Base-by-base conservation (phyloP, 2,888 invertebrate genomes). In the Cephus sareptanus region DNA sequence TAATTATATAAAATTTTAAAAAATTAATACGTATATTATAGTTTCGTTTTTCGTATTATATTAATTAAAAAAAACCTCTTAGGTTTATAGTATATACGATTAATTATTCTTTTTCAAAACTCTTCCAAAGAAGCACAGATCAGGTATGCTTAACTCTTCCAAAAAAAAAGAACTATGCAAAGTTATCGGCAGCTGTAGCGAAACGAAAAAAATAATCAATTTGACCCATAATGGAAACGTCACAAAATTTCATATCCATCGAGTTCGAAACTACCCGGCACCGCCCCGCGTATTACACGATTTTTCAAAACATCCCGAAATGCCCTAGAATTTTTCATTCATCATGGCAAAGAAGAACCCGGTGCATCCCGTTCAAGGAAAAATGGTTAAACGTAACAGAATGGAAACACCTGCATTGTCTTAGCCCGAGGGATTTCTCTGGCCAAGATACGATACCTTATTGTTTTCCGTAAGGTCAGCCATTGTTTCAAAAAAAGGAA, bases 371-470 rank as follows among this genome's bases (percentile, higher is more conserved):
- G 30, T 78, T 34, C 77, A 78, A 78, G 73, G 71, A n/a, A 56
- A 76, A 76, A 70, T 31, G 56, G 56, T 56, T 56, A 23, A 56
- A 56, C 56, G 56, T 56, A 23, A 23, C 56, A 56, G 23, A 56
- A 56, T 56, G 56, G 73, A 79, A 81, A 80, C 82, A 84, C 83
- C 85, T 84, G 87, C 84, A 88, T 88, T 88, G 87, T 87, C 85
- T 88, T 82, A 87, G 80, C 75, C 69, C 78, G 75, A 68, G 33
- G 79, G 77, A 79, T 68, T 77, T 75, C 35, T 69, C 75, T 35
- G 31, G 33, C 73, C n/a, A 30, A 11, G 30, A 40, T 33, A 33
- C 35, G 34, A 34, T 71, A 69, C 23, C 73, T 56, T 70, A 75
- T 77, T 77, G 75, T 77, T 75, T 77, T 71, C 75, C 56, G 23